These are phyloP conservation scores for Trissonchulus sp. DNA, from an alignment of 2,888 invertebrate species.

Conservation along the genomic window DNA sequence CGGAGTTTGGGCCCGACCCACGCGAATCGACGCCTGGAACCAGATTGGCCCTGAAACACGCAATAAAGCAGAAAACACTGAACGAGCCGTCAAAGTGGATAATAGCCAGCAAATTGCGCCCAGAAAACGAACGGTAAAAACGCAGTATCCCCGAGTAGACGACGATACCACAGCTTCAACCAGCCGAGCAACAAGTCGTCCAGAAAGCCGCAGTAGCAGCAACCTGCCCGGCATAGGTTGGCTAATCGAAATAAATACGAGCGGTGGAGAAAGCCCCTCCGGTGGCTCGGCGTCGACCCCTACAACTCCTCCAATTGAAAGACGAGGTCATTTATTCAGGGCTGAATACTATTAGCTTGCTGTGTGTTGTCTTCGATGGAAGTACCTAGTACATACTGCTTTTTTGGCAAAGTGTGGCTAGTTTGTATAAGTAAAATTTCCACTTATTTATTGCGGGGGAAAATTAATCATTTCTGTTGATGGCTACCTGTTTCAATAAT, in stretches of 20 bases:
- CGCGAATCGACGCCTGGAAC: not conserved
- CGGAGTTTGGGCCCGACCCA: not conserved
- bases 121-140: constrained; percentile 19
- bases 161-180: not conserved
- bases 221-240: not conserved
- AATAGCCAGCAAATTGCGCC: constrained; percentile 4
- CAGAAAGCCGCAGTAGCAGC: too few species aligned
- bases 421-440: too few species aligned
- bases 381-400: too few species aligned
- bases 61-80: constrained; percentile 5
- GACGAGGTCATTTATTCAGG: not conserved
- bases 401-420: too few species aligned
- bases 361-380: too few species aligned
- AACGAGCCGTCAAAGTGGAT: not conserved
- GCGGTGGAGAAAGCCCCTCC: not conserved
- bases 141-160: constrained; percentile 16
- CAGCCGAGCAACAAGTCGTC: too few species aligned
- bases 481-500: too few species aligned
- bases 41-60: not conserved
- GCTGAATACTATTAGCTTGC: not conserved
- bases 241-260: not conserved
- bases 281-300: not conserved
- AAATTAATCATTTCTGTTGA: too few species aligned
- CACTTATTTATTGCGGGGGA: too few species aligned
- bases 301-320: not conserved